A percentile compares a stretch with the other conserved stretches of the same genome.
These are phyloP conservation scores for Yponomeuta plumbellus DNA, from an alignment of 2,888 invertebrate species.

Conservation along the genomic window DNA sequence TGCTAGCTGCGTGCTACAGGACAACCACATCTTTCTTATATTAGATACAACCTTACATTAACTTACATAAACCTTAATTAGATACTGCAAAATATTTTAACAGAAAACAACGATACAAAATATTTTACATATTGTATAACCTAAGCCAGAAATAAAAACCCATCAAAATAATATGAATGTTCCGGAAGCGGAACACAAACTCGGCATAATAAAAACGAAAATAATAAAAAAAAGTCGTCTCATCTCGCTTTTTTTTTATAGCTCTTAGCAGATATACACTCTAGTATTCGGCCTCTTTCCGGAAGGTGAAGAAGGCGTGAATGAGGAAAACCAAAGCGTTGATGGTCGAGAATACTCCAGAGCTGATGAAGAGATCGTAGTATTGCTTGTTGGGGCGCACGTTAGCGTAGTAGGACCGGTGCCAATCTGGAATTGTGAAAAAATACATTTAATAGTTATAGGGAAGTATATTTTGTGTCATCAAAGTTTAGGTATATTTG, in stretches of 20 bases:
- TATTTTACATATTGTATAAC: too few relatives aligned
- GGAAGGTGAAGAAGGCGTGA: constrained; percentile 79
- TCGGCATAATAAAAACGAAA: too few relatives aligned
- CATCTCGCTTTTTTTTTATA: not conserved
- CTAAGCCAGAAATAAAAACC: too few relatives aligned
- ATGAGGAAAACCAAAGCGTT: constrained; percentile 77
- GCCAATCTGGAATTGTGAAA: constrained; percentile 57
- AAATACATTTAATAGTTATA: not conserved
- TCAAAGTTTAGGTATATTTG: too few relatives aligned
- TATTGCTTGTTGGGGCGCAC: constrained; percentile 80
- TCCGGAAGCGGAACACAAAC: too few relatives aligned
- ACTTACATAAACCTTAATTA: constrained; percentile 1
- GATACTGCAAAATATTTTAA: constrained; percentile 2
- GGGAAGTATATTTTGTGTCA: too few relatives aligned
- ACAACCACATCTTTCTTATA: constrained; percentile 24
- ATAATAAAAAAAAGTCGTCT: too few relatives aligned
- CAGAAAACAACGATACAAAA: not conserved
- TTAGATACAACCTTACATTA: constrained; percentile 1
- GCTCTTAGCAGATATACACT: not conserved
- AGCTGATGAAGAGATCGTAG: constrained; percentile 80
- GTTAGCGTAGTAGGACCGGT: constrained; percentile 65
- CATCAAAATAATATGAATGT: not conserved
- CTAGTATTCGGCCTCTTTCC: constrained; percentile 71
- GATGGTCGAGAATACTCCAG: constrained; percentile 79
- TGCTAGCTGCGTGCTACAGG: constrained; percentile 30